Base-by-base conservation (phyloP, 2,888 invertebrate genomes). In the Xylota sylvarum region DNA sequence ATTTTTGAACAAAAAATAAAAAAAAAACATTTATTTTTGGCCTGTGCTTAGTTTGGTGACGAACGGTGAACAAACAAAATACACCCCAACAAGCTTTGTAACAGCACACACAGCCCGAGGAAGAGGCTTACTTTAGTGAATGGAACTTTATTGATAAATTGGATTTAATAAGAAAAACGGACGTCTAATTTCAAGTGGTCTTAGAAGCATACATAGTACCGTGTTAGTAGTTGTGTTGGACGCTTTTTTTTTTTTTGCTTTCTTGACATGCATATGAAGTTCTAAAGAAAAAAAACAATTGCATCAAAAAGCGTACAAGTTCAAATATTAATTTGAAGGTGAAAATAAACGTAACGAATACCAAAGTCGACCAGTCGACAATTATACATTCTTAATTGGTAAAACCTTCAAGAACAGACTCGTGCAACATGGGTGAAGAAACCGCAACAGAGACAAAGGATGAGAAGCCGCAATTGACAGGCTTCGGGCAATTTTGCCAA, bases 131-230 rank as follows among this genome's bases (percentile, higher is more conserved):
- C 82, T 90, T 81, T 89, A 89, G 88, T 88, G 88, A 90, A 90
- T 90, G 89, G 88, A 90, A 91, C 90, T 91, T 91, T 91, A 91
- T 91, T 90, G 90, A 90, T 91, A 91, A 92, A 92, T 92, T 92
- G 91, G 90, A 91, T 92, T 92, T 91, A 92, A 92, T 92, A 91
- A 91, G 91, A 90, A 90, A 90, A 91, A 90, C 90, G 89, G 90
- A 89, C 89, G 89, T 90, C 90, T 91, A 91, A 90, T 91, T 91
- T 91, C 89, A 90, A 90, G 90, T 90, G 86, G 67, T 82, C 78
- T 86, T 86, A 77, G 81, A 82, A 77, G 40, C 81, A 65, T 72
- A 77, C 55, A 77, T 55, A 77, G 43, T 46, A 86, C 69, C 67
- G 81, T 58, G 76, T 65, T 77, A 62, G 77, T 82, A 58, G 77